Base-by-base conservation (phyloP, 2,888 invertebrate species). In the Ormyrus nitidulus region DNA sequence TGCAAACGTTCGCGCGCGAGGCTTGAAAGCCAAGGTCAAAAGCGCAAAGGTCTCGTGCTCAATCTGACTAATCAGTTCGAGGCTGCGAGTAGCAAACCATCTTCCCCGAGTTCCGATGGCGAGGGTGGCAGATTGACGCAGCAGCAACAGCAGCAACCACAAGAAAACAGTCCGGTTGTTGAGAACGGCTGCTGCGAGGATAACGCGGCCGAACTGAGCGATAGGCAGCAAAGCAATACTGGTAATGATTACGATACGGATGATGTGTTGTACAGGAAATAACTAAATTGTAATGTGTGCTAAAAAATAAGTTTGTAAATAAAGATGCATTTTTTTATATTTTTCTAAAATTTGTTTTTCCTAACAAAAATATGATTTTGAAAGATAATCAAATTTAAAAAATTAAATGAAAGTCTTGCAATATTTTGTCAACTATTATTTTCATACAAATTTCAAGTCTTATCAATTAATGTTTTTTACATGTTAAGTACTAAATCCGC, bases 1-100 rank as follows among this genome's bases (percentile, higher is more conserved):
- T 69, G 72, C 76, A 72, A 73, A 34, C 79, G 73, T 61, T 13
- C 62, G 11, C 49, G 68, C 0, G 34, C 34, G 34, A 46, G 95
- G 88, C 92, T 96, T 84, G 96, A 96, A 91, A 92, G 92, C 84
- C 91, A 92, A 87, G 90, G 89, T 44, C 90, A 91, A 51, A 90
- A 90, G 46, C 90, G 91, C 79, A 90, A 89, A 34, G 90, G 93
- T 64, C 88, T 93, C 70, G 93, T 93, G 46, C 86, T 93, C 77
- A 93, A 93, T 86, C 88, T 93, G 62, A 92, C 92, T 13, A 92
- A 92, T 77, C 92, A 93, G 81, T 93, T 93, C 84, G 93, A 93
- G 84, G 91, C 91, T 6, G 90, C 88, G 49, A 89, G 87, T 64
- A 91, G 88, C 82, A 91, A 89, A 81, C 91, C 91, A 5, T 89